Evolutionary conservation across 2,888 invertebrate species (phyloP), one percentile per base, ranked within the genome.

Genomic region (Drosophila anceps): DNA sequence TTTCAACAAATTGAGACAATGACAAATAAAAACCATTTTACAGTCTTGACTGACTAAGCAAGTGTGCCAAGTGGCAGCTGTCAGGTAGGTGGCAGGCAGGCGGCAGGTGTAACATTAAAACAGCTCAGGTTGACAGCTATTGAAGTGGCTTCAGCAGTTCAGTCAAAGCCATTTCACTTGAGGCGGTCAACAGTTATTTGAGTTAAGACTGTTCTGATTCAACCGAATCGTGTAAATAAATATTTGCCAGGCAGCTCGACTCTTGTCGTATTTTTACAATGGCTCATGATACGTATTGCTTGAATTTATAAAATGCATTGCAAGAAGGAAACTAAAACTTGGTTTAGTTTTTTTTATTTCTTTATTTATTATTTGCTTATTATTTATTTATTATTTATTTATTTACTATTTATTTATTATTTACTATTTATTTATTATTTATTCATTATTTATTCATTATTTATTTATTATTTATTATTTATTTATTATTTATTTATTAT

Each of bases 1-100:
- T 39, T 20, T 27, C 35, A 15, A 33, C 50, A 63, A 54, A 68
- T 50, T 59, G 58, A 46, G 53, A 44, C 55, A 51, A 27, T 33
- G 13, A 18, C 31, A 18, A 29, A 35, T 31, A 4, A 13, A 15
- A 55, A 55, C 18, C 53, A 54, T 24, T 39, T 27, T n/a, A 27
- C 54, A 54, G 41, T 31, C 31, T 43, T 41, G 55, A 54, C 54
- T 41, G 9, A n/a, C 31, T 33, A 29, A 39, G 2, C 27, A 29
- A 41, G 15, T 20, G 43, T 9, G 39, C n/a, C 29, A 39, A 39
- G 18, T 18, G 18, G 18, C 41, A n/a, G n/a, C n/a, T n/a, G n/a
- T n/a, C n/a, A n/a, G n/a, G n/a, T n/a, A n/a, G n/a, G n/a, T n/a
- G n/a, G n/a, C n/a, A n/a, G n/a, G n/a, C n/a, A n/a, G 6, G 7